A percentile compares a stretch with the other conserved stretches of the same genome.
phyloP scores from a whole-genome alignment of 2,113 vertebrate species.

The Macroglossus sobrinus region DNA sequence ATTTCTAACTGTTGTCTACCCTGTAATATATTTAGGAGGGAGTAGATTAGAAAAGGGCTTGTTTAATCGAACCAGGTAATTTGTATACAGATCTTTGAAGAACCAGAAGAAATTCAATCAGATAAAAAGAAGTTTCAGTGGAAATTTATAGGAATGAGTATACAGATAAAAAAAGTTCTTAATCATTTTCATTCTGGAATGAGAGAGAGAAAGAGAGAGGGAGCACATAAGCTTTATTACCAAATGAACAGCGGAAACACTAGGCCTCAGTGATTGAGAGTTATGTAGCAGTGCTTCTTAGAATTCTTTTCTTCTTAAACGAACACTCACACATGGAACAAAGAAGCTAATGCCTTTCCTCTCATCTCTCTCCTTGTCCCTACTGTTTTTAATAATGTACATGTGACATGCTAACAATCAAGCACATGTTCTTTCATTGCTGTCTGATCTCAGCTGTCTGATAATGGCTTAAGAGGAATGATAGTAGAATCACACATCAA shows the following conservation, averaged over 20 bases:
- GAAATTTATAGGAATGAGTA: neutral
- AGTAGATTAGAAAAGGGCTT: neutral
- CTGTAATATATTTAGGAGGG: neutral
- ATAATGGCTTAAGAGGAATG: conserved; percentile 68
- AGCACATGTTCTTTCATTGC: conserved; percentile 70
- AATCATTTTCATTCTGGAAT: conserved; percentile 20
- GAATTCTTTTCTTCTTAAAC: conserved; percentile 65
- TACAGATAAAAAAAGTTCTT: conserved; percentile 30
- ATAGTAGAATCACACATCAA: conserved; percentile 76
- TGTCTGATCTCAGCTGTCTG: conserved; percentile 79
- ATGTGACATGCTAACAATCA: conserved; percentile 77
- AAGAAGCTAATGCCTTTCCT: conserved; percentile 61
- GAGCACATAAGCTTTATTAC: conserved; percentile 16
- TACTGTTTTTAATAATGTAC: conserved; percentile 75
- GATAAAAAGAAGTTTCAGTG: conserved; percentile 21
- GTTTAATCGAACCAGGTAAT: neutral
- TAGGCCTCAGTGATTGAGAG: conserved; percentile 34
- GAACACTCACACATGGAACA: conserved; percentile 59
- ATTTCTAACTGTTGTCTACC: neutral
- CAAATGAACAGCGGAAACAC: conserved; percentile 25
- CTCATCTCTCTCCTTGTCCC: conserved; percentile 62
- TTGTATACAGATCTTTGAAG: neutral
- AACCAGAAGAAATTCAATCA: conserved; percentile 26
- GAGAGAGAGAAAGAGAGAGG: too few relatives aligned
- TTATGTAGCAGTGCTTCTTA: neutral